Base-by-base conservation (phyloP, 2,797 vertebrate genomes). In the Lateolabrax maculatus region DNA sequence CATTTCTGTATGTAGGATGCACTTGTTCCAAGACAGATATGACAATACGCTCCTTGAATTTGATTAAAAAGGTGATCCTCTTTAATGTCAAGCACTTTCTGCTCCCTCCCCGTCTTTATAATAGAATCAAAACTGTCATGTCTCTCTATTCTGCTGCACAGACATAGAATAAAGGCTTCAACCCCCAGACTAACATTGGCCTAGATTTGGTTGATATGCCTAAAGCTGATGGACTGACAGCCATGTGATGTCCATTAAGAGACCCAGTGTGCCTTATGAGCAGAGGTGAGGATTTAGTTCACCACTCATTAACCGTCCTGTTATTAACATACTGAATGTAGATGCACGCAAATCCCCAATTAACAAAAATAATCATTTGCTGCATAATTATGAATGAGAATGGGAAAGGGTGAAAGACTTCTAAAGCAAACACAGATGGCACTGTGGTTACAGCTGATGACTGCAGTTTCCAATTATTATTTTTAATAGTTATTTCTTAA, bases 261-360 rank as follows among this genome's bases (percentile, higher is more conserved):
- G 44, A 63, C n/a, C 57, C 29, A 9, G 31, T 56, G 56, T 41
- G 53, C 63, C 0, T 64, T 37, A 8, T n/a, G 44, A 56, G 21
- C 27, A 48, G 41, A 51, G 60, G 37, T 66, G 63, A 68, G 67
- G 63, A 56, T 83, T 69, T 48, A 31, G 63, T 66, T 69, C 21
- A 51, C 61, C 66, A 11, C 51, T 73, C 37, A 74, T 70, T 70
- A 64, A 49, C 51, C 10, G 36, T 9, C 25, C 23, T 16, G 21
- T 72, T 53, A 84, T 83, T 72, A 84, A 79, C 69, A 75, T 51
- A 68, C 27, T 70, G 49, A 76, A 81, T 77, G 63, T 1, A 77
- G 71, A 87, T 70, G 46, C 51, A 85, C 81, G 77, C 75, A 89
- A 85, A 88, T 81, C 43, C 46, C 34, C 53, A 70, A 79, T 90